Conservation (phyloP, 2,113 vertebrate genomes). For the Eulemur macaco region DNA sequence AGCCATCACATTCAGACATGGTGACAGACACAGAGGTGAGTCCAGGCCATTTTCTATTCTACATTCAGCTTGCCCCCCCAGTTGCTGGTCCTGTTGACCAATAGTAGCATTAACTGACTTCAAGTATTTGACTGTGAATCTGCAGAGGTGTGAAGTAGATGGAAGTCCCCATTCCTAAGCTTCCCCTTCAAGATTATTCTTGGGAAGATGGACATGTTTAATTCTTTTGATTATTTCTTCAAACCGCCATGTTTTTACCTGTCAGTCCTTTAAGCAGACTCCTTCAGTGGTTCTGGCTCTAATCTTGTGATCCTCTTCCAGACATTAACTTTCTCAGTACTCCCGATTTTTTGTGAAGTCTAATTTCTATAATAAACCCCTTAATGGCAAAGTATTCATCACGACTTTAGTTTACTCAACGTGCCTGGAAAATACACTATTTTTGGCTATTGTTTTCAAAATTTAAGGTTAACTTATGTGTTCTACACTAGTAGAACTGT, state of each 20-base stretch:
- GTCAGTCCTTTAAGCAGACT: not conserved
- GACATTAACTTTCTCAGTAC: not conserved
- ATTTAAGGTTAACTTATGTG: not conserved
- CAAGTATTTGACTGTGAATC: not conserved
- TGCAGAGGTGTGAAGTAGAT: not conserved
- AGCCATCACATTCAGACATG: not conserved
- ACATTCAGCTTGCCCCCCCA: not conserved
- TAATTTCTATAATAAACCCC: not conserved
- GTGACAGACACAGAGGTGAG: not conserved
- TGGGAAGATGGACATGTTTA: not conserved
- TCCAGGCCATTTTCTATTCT: not conserved
- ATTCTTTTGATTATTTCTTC: not conserved
- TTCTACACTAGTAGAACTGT: not conserved
- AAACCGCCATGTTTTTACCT: not conserved
- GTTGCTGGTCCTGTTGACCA: not conserved
- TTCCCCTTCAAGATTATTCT: not conserved
- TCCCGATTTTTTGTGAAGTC: not conserved
- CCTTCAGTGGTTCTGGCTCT: not conserved
- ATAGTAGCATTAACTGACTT: fast-evolving
- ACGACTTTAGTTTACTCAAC: not conserved
- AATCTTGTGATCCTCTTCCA: not conserved
- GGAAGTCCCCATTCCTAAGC: not conserved
- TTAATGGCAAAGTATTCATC: not conserved
- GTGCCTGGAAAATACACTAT: not conserved
- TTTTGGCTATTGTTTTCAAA: not conserved